Conservation (phyloP, 1,140 invertebrate species). For the Tetragonula clypearis region DNA sequence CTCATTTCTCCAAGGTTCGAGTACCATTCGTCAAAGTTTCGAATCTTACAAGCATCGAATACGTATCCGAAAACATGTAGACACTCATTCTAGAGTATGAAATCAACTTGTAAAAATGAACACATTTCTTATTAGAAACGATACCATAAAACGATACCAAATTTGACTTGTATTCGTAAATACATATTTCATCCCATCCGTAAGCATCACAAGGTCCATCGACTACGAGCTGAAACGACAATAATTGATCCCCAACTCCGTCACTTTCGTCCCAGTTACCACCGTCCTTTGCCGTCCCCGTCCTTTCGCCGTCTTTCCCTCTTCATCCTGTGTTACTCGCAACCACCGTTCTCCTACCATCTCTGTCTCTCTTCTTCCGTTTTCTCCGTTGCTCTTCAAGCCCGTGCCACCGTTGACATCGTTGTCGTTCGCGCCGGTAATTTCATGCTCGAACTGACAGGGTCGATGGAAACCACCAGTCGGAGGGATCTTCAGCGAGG, state of each 20-base stretch:
- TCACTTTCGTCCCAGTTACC: conserved; percentile 35
- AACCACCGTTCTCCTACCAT: background rate
- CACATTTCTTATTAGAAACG: too few species aligned
- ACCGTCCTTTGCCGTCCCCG: background rate
- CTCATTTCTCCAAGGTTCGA: too few species aligned
- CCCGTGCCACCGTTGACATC: conserved; percentile 30
- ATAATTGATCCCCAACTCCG: conserved; percentile 78
- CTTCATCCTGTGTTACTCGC: background rate
- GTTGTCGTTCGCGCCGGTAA: conserved; percentile 60
- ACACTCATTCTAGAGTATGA: too few species aligned
- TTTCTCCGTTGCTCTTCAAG: background rate
- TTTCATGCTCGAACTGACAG: conserved; percentile 68
- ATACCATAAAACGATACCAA: too few species aligned
- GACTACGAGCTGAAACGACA: conserved; percentile 78
- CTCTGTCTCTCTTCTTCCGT: background rate
- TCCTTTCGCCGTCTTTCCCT: conserved; percentile 7
- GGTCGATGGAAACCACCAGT: conserved; percentile 64
- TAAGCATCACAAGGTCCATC: conserved; percentile 62
- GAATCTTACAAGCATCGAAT: too few species aligned
- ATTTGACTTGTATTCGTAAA: too few species aligned
- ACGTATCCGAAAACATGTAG: too few species aligned
- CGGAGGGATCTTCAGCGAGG: conserved; percentile 58
- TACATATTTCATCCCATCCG: too few species aligned
- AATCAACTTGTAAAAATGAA: too few species aligned
- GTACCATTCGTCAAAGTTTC: too few species aligned